Evolutionary conservation across 1,140 invertebrate genomes (phyloP).

Genomic region (Apis florea): DNA sequence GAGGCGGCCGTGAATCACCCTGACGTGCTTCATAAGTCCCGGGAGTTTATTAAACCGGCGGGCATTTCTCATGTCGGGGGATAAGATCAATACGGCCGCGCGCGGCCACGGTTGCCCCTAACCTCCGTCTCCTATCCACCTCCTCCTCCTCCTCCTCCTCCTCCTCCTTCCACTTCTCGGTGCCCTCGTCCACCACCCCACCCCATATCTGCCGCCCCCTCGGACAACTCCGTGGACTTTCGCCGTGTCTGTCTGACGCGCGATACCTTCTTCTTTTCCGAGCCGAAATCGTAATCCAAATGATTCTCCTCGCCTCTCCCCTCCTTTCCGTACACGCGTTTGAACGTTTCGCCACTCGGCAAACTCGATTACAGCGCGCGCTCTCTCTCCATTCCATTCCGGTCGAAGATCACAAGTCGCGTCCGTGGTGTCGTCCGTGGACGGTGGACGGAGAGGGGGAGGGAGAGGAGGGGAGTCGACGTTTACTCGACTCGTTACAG

Average conservation of each 20-base stretch:
- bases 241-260: conserved; percentile 14
- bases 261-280: neutral
- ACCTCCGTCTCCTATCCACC: conserved; percentile 64
- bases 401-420: neutral
- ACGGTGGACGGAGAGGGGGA: neutral
- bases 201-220: neutral
- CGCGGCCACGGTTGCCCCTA: conserved; percentile 73
- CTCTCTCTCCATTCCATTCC: neutral
- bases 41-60: conserved; percentile 81
- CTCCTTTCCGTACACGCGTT: too few relatives aligned
- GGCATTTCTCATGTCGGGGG: conserved; percentile 81
- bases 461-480: neutral
- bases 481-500: neutral
- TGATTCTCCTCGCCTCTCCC: too few relatives aligned
- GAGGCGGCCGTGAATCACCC: conserved; percentile 81
- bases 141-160: conserved; percentile 3
- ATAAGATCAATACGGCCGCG: conserved; percentile 81
- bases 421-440: conserved; percentile 40
- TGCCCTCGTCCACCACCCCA: conserved; percentile 23
- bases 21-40: conserved; percentile 82
- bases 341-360: neutral
- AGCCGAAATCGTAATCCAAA: too few relatives aligned
- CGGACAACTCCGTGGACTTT: conserved; percentile 27
- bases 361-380: conserved; percentile 5
- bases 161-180: conserved; percentile 4